Evolutionary conservation across 2,888 invertebrate genomes (phyloP).

Genomic region (Drosophila eohydei): DNA sequence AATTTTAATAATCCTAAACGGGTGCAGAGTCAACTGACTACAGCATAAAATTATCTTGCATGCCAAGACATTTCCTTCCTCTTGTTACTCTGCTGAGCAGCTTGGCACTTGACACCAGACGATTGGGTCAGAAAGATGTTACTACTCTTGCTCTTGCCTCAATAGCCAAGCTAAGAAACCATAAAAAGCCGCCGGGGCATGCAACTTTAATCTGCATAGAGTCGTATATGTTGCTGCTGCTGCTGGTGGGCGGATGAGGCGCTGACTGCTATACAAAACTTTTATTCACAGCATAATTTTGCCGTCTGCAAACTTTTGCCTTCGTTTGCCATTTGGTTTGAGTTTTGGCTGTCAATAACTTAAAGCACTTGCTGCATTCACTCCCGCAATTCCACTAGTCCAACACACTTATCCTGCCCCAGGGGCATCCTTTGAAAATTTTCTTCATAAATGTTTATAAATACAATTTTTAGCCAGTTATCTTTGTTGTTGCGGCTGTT

Average conservation of each 20-base stretch:
- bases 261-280: constrained; percentile 46
- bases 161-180: constrained; percentile 44
- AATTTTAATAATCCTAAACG: constrained; percentile 56
- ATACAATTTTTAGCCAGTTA: constrained; percentile 69
- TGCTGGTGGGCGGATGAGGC: background rate
- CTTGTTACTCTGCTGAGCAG: constrained; percentile 4
- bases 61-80: constrained; percentile 14
- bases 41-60: constrained; percentile 14
- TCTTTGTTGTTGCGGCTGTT: constrained; percentile 43
- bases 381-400: constrained; percentile 11
- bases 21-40: constrained; percentile 11
- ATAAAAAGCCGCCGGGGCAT: constrained; percentile 47
- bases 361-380: constrained; percentile 59
- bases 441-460: constrained; percentile 75
- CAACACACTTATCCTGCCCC: constrained; percentile 1
- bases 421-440: constrained; percentile 43
- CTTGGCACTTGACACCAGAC: constrained; percentile 44
- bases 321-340: constrained; percentile 51
- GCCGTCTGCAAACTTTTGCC: constrained; percentile 67
- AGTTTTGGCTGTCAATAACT: constrained; percentile 73
- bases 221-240: constrained; percentile 19
- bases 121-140: constrained; percentile 24
- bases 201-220: constrained; percentile 64
- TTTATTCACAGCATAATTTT: constrained; percentile 65
- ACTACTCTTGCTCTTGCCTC: constrained; percentile 15